Percentiles rank a stretch among this genome's conserved stretches.
Conservation (phyloP, 2,888 invertebrate species). For the Philonicus albiceps region DNA sequence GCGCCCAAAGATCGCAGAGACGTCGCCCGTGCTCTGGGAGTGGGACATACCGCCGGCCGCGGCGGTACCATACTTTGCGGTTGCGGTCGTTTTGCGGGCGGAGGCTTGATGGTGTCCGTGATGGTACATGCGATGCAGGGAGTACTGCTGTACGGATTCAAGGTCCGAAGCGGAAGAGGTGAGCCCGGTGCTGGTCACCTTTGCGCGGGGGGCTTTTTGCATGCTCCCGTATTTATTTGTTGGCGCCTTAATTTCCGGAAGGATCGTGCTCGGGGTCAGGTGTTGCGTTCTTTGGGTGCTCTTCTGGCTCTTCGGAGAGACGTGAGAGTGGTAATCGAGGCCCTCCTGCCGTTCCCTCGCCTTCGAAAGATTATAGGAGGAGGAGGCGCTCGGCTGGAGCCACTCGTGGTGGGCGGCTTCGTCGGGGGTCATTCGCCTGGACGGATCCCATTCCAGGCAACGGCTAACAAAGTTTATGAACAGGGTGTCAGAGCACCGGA, state of each 20-base stretch:
- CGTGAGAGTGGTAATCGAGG: conserved; percentile 51
- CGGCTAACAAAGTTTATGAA: conserved; percentile 91
- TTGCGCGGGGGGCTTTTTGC: conserved; percentile 61
- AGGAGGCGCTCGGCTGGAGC: conserved; percentile 70
- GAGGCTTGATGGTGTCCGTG: conserved; percentile 55
- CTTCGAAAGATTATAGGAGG: conserved; percentile 56
- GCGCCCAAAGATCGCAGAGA: conserved; percentile 70
- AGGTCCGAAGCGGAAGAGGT: conserved; percentile 60
- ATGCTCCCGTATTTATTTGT: conserved; percentile 60
- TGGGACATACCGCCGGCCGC: conserved; percentile 64
- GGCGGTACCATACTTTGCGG: conserved; percentile 9
- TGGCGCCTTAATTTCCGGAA: conserved; percentile 61
- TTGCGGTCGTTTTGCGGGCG: conserved; percentile 53
- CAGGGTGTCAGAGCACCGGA: conserved; percentile 84
- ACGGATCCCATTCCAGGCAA: conserved; percentile 95
- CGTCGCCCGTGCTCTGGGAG: conserved; percentile 72
- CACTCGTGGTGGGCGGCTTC: conserved; percentile 91
- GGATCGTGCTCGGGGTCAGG: conserved; percentile 55
- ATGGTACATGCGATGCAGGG: conserved; percentile 61
- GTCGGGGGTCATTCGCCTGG: conserved; percentile 88
- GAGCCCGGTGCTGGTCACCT: conserved; percentile 57
- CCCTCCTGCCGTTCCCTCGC: conserved; percentile 51
- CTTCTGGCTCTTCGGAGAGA: conserved; percentile 56
- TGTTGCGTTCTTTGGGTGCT: conserved; percentile 50
- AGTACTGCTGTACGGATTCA: conserved; percentile 62